These are phyloP conservation scores for Drosophila suzukii DNA, from an alignment of 1,140 invertebrate species.

Conservation along the genomic window DNA sequence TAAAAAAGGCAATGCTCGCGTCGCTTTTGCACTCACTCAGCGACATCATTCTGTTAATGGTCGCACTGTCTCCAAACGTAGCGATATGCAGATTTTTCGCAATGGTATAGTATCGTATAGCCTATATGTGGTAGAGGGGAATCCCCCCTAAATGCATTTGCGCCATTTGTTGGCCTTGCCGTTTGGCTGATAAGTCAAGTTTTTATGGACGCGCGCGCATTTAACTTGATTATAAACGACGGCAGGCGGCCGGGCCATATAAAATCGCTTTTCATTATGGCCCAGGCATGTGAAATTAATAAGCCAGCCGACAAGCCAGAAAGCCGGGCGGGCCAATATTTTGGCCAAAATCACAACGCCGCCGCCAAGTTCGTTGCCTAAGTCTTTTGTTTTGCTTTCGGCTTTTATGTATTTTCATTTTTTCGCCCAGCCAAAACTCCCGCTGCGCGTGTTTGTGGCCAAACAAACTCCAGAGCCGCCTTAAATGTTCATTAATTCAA, in stretches of 20 bases:
- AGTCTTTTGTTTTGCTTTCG: slow-evolving; percentile 71
- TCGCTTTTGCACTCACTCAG: slow-evolving; percentile 56
- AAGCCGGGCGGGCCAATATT: slow-evolving; percentile 12
- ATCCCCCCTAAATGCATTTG: slow-evolving; percentile 57
- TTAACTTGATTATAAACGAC: slow-evolving; percentile 82
- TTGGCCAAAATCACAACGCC: slow-evolving; percentile 30
- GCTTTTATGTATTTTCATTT: slow-evolving; percentile 9
- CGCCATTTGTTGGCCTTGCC: slow-evolving; percentile 63
- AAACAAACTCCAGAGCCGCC: slow-evolving; percentile 63
- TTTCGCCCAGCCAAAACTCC: slow-evolving; percentile 16
- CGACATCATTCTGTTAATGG: slow-evolving; percentile 80
- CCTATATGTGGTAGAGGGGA: neutral
- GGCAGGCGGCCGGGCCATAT: slow-evolving; percentile 73
- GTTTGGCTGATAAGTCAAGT: slow-evolving; percentile 68
- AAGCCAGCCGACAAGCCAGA: slow-evolving; percentile 21
- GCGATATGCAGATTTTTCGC: slow-evolving; percentile 31
- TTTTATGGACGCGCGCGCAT: slow-evolving; percentile 74
- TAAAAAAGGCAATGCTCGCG: slow-evolving; percentile 70
- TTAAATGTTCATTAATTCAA: slow-evolving; percentile 80
- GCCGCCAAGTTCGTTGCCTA: slow-evolving; percentile 71
- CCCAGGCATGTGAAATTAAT: slow-evolving; percentile 77
- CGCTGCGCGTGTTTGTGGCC: slow-evolving; percentile 70
- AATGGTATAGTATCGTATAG: neutral
- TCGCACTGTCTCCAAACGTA: slow-evolving; percentile 61
- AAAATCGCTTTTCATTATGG: slow-evolving; percentile 79